Conservation (phyloP, 92 coral and sea anemone species). For the Zoanthus sociatus region DNA sequence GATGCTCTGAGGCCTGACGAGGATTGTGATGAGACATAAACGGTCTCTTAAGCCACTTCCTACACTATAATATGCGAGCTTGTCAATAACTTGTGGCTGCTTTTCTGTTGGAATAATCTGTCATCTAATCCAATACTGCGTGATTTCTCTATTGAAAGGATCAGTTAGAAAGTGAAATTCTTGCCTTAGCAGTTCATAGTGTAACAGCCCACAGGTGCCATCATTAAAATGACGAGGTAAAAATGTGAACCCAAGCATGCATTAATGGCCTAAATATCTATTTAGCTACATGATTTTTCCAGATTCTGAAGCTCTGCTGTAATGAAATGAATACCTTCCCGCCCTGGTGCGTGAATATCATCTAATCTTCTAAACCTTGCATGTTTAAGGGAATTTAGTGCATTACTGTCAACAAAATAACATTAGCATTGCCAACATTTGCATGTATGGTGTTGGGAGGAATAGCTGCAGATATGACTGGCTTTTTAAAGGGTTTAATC, state of each 20-base stretch:
- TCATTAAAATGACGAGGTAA: conserved; percentile 22
- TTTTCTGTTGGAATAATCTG: not conserved
- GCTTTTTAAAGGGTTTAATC: not conserved
- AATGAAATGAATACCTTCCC: conserved; percentile 17
- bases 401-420: not conserved
- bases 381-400: conserved; percentile 20
- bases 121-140: conserved; percentile 27
- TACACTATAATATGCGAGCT: conserved; percentile 7
- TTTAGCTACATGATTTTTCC: not conserved
- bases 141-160: conserved; percentile 14
- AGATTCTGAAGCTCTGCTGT: not conserved
- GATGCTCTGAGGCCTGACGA: conserved; percentile 20
- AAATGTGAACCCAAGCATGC: conserved; percentile 11
- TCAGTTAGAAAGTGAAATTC: conserved; percentile 24
- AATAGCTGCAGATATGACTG: conserved; percentile 35
- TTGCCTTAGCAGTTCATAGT: conserved; percentile 31
- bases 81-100: conserved; percentile 11
- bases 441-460: conserved; percentile 22
- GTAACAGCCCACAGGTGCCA: conserved; percentile 18
- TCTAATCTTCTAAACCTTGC: conserved; percentile 36
- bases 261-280: conserved; percentile 20
- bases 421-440: conserved; percentile 43
- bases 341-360: conserved; percentile 38
- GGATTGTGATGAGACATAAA: conserved; percentile 27
- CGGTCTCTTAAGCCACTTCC: conserved; percentile 35